Evolutionary conservation across 1,140 invertebrate genomes (phyloP).

Genomic region (Trichoplusia ni): DNA sequence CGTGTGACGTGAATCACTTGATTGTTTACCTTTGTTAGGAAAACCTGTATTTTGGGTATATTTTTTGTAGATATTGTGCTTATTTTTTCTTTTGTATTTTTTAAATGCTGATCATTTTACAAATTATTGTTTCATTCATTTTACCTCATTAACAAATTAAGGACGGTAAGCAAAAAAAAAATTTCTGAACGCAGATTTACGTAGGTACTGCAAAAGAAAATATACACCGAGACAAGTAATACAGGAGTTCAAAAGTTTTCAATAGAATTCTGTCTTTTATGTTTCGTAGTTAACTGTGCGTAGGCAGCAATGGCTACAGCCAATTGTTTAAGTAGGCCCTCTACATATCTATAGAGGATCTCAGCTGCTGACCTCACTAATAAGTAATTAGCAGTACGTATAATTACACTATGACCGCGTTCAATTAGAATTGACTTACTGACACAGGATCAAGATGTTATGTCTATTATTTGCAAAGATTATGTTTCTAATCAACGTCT

Average conservation of each 20-base stretch:
- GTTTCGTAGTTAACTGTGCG: background rate
- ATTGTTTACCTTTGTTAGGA: constrained; percentile 7
- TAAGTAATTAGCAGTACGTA: constrained; percentile 13
- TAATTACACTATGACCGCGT: constrained; percentile 3
- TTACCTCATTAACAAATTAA: too few relatives aligned
- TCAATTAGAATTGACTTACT: constrained; percentile 26
- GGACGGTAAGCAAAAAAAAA: too few relatives aligned
- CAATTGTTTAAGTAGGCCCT: constrained; percentile 5
- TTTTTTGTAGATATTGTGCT: too few relatives aligned
- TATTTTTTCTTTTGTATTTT: too few relatives aligned
- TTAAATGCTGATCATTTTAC: too few relatives aligned
- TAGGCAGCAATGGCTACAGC: constrained; percentile 5
- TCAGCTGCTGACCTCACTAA: constrained; percentile 14
- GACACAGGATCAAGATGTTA: constrained; percentile 16
- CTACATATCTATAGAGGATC: background rate
- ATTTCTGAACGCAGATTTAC: too few relatives aligned
- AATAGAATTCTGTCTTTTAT: background rate
- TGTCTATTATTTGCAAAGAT: constrained; percentile 15
- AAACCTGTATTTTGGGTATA: too few relatives aligned
- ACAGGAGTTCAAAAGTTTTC: background rate
- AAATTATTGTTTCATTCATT: too few relatives aligned
- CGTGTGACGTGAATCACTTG: background rate
- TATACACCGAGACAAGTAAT: too few relatives aligned
- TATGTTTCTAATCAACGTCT: background rate
- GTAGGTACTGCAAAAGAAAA: too few relatives aligned